Conservation (phyloP, 92 coral and sea anemone species). For the Actinostola sp. region DNA sequence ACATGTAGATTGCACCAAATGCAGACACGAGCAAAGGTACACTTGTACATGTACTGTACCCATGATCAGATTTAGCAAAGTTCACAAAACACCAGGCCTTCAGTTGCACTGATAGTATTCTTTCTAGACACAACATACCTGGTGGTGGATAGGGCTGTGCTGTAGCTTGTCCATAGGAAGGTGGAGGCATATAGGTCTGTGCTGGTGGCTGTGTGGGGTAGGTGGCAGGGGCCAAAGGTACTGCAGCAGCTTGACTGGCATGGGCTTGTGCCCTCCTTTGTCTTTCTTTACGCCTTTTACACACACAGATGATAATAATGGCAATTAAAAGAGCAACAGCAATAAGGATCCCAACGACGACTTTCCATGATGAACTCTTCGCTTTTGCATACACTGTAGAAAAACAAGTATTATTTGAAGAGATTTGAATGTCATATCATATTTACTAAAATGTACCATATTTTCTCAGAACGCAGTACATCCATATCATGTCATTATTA, state of each 20-base stretch:
- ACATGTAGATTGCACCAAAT: too few species aligned
- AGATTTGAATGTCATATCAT: neutral
- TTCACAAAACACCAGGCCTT: too few species aligned
- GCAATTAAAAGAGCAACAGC: slow-evolving; percentile 30
- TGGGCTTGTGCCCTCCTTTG: neutral
- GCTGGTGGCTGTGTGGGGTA: slow-evolving; percentile 18
- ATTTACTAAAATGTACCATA: too few species aligned
- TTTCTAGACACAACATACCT: too few species aligned
- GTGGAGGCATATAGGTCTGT: slow-evolving; percentile 26
- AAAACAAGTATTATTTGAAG: neutral
- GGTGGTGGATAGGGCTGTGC: slow-evolving; percentile 19
- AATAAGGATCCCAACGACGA: neutral
- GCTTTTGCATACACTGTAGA: too few species aligned
- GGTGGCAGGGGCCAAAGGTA: slow-evolving; percentile 10
- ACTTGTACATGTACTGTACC: too few species aligned
- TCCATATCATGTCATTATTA: too few species aligned
- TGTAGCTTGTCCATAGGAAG: slow-evolving; percentile 43
- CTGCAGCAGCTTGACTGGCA: neutral
- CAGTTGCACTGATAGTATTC: neutral
- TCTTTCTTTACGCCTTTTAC: slow-evolving; percentile 7
- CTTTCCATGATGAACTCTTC: neutral
- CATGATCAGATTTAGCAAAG: too few species aligned
- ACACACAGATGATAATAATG: slow-evolving; percentile 9
- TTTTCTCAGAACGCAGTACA: too few species aligned
- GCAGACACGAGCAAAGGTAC: too few species aligned